Conservation (phyloP, 2,797 vertebrate species). For the Hylomyscus alleni region DNA sequence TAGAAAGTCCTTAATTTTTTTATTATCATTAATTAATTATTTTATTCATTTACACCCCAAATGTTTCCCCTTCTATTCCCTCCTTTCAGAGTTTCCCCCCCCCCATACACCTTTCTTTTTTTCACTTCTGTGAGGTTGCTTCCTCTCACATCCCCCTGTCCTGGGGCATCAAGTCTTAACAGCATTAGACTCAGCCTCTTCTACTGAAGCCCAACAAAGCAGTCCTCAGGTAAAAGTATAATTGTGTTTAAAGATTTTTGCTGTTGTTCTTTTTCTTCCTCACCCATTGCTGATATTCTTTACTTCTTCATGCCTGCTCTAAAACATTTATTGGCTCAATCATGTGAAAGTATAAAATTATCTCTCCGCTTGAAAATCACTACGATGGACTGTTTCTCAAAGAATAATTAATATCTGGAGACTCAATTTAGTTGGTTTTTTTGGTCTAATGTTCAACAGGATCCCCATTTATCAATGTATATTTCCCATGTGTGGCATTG, state of each 20-base stretch:
- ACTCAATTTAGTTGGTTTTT: constrained; percentile 73
- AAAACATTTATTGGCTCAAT: constrained; percentile 79
- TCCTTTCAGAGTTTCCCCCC: not conserved
- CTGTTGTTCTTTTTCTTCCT: not conserved
- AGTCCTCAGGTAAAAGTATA: constrained; percentile 85
- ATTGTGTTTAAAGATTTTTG: constrained; percentile 77
- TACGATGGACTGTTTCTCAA: constrained; percentile 64
- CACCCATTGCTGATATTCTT: constrained; percentile 60
- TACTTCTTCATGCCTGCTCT: constrained; percentile 60
- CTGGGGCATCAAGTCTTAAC: not conserved
- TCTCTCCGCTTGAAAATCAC: constrained; percentile 76
- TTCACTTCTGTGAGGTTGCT: not conserved
- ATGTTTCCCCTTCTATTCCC: not conserved
- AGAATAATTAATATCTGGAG: constrained; percentile 77
- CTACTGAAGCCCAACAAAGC: not conserved
- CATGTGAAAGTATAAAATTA: constrained; percentile 78
- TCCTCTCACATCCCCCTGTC: not conserved
- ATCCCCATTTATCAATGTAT: constrained; percentile 76
- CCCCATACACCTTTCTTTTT: not conserved
- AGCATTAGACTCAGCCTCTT: not conserved
- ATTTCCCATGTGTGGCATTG: constrained; percentile 73
- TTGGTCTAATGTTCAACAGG: constrained; percentile 74
- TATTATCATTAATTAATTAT: not conserved
- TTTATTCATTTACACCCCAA: not conserved
- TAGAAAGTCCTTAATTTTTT: too few relatives aligned